phyloP scores from a whole-genome alignment of 23 tunicate species.

The Clavelina lepadiformis region DNA sequence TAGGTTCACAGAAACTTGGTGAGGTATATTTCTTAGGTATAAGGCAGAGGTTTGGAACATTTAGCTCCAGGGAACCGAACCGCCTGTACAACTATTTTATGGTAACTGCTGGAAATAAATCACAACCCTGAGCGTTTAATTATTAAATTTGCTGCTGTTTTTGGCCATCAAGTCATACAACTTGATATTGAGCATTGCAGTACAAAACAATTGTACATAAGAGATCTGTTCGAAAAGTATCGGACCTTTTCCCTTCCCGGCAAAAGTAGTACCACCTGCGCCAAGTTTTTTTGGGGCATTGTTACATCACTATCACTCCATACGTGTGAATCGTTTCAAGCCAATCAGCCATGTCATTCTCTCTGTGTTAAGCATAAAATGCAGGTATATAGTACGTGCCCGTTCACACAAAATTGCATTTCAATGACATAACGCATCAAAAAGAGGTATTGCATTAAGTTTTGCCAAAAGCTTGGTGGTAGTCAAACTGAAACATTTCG shows the following conservation, averaged over 20 bases:
- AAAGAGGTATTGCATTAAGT: constrained; percentile 20
- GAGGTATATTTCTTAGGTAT: too few species aligned
- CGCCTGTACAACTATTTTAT: too few species aligned
- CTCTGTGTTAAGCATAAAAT: constrained; percentile 11
- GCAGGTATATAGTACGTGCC: constrained; percentile 12
- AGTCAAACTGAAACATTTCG: constrained; percentile 13
- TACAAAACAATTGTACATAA: too few species aligned
- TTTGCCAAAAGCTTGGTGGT: constrained; percentile 26
- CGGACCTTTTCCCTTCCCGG: constrained; percentile 14
- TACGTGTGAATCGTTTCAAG: constrained; percentile 9
- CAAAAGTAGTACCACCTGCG: constrained; percentile 2
- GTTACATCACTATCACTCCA: constrained; percentile 4
- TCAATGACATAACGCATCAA: constrained; percentile 10
- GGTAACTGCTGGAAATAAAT: too few species aligned
- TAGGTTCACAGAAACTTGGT: too few species aligned
- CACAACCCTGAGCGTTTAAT: too few species aligned
- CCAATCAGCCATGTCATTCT: constrained; percentile 4
- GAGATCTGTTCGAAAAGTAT: constrained; percentile 29
- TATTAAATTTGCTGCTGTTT: too few species aligned
- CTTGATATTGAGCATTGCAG: too few species aligned
- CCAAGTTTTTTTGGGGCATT: constrained; percentile 6
- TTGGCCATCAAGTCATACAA: too few species aligned
- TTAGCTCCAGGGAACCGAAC: too few species aligned
- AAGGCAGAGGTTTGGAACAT: too few species aligned
- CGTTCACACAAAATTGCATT: constrained; percentile 1